Evolutionary conservation across 2,797 vertebrate species (phyloP).

Genomic region (Trachurus trachurus): DNA sequence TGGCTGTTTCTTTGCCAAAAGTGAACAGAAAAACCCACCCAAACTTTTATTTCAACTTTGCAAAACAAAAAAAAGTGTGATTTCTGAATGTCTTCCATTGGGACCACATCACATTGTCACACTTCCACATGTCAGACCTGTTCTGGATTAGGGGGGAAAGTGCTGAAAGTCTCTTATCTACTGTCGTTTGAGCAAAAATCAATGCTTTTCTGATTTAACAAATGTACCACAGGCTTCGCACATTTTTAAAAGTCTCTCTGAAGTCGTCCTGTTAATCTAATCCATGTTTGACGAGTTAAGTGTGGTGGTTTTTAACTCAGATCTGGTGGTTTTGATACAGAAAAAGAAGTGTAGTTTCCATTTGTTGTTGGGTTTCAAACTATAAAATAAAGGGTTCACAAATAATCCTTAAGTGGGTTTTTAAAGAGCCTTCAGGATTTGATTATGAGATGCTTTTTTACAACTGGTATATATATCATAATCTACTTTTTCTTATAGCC

Average conservation of each 20-base stretch:
- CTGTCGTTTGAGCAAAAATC: background rate
- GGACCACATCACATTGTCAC: background rate
- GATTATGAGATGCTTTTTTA: background rate
- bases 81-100: background rate
- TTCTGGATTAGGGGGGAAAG: background rate
- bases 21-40: too few species aligned
- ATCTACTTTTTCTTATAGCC: slow-evolving; percentile 11
- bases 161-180: background rate
- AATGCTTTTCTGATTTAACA: background rate
- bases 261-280: background rate
- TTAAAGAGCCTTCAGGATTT: background rate
- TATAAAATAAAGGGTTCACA: background rate
- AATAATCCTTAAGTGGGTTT: background rate
- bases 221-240: background rate
- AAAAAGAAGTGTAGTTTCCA: background rate
- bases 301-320: background rate
- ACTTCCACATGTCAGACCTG: slow-evolving; percentile 2
- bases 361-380: background rate
- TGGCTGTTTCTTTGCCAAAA: background rate
- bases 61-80: background rate
- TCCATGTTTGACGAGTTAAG: background rate
- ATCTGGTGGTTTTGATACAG: background rate
- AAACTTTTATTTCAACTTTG: too few species aligned
- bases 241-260: background rate
- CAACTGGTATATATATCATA: background rate